A percentile compares a stretch with the other conserved stretches of the same genome.
Conservation (phyloP, 2,797 vertebrate species). For the Periophthalmus magnuspinnatus region DNA sequence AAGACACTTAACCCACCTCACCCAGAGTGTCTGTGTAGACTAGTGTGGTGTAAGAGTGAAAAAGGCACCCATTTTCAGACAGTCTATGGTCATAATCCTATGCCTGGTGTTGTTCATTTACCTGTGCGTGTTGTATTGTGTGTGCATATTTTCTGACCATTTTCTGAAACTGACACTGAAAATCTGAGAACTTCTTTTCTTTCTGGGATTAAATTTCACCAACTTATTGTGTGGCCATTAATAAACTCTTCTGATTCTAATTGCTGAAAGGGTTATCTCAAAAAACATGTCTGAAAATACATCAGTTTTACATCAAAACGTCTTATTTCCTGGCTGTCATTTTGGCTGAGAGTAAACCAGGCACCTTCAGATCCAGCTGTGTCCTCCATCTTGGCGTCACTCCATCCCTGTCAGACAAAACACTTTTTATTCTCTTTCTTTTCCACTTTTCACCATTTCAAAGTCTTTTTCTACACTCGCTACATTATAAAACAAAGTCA, state of each 20-base stretch:
- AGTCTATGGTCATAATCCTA: no score
- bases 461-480: slow-evolving; percentile 16
- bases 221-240: no score
- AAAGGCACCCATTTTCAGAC: no score
- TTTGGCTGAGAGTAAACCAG: background rate
- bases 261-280: background rate
- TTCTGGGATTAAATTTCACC: no score
- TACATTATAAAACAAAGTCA: slow-evolving; percentile 34
- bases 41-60: no score
- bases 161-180: no score
- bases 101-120: no score
- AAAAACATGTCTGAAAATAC: background rate
- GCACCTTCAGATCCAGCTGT: slow-evolving; percentile 46
- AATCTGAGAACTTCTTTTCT: no score
- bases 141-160: no score
- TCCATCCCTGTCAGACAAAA: slow-evolving; percentile 30
- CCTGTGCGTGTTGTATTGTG: no score
- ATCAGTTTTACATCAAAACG: background rate
- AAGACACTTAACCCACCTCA: no score
- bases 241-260: background rate
- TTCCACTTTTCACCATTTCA: slow-evolving; percentile 14
- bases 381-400: slow-evolving; percentile 39
- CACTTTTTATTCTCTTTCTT: slow-evolving; percentile 17
- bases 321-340: background rate
- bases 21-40: no score